phyloP scores from a whole-genome alignment of 2,888 invertebrate genomes.

The Aelia acuminata region DNA sequence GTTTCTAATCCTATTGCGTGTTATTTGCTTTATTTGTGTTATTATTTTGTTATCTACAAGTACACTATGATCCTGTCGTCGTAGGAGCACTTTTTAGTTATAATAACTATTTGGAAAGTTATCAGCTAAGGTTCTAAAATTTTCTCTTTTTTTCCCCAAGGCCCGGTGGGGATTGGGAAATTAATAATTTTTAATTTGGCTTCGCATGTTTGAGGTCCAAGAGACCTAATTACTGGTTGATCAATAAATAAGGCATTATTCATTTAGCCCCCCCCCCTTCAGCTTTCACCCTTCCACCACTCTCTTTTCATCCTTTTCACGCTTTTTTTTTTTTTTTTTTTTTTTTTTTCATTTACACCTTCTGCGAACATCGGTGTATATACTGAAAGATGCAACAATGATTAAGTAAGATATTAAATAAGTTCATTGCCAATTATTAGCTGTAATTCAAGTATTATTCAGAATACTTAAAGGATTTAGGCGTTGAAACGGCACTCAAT shows the following conservation, averaged over 20 bases:
- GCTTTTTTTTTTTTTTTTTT: background rate
- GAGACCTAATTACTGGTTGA: background rate
- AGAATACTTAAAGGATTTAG: too few relatives aligned
- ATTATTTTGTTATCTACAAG: background rate
- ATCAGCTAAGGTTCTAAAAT: background rate
- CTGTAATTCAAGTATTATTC: too few relatives aligned
- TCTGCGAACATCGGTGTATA: too few relatives aligned
- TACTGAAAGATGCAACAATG: too few relatives aligned
- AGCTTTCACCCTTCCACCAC: background rate
- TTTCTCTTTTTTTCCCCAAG: background rate
- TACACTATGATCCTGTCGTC: background rate
- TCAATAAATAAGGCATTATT: conserved; percentile 35
- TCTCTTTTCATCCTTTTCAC: background rate
- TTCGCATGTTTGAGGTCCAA: background rate
- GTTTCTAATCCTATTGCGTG: conserved; percentile 14
- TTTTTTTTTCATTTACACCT: background rate
- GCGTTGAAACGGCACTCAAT: too few relatives aligned
- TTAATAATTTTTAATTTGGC: conserved; percentile 29
- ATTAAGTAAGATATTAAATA: too few relatives aligned
- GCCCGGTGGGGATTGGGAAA: background rate
- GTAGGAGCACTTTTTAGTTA: background rate
- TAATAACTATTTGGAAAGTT: background rate
- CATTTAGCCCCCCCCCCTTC: background rate
- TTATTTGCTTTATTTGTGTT: background rate
- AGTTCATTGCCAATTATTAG: too few relatives aligned